These are phyloP conservation scores for Apamea monoglypha DNA, from an alignment of 2,888 invertebrate genomes.

Conservation along the genomic window DNA sequence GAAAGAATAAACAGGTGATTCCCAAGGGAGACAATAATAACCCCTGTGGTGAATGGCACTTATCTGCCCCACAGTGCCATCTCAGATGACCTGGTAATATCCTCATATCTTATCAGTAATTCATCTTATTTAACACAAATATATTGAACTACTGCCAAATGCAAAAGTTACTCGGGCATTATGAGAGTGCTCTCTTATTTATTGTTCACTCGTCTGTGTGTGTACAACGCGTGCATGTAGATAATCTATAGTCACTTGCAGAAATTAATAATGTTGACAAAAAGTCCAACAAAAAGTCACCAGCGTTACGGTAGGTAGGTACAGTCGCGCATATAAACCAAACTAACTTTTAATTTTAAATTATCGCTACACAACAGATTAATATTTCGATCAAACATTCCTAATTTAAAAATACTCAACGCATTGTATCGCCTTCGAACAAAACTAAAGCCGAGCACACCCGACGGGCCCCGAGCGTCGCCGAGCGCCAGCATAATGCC, in stretches of 20 bases:
- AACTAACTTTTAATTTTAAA: conserved; percentile 31
- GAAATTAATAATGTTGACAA: conserved; percentile 64
- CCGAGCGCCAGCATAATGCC: conserved; percentile 67
- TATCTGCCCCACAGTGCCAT: conserved; percentile 38
- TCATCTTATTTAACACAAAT: conserved; percentile 77
- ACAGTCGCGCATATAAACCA: conserved; percentile 49
- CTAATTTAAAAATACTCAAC: conserved; percentile 58
- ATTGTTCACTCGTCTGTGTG: conserved; percentile 53
- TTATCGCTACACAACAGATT: conserved; percentile 30
- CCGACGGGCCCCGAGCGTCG: conserved; percentile 63
- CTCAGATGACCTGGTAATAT: conserved; percentile 66
- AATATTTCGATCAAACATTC: conserved; percentile 58
- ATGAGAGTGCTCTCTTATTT: conserved; percentile 66
- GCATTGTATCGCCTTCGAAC: conserved; percentile 47
- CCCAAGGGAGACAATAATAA: conserved; percentile 9
- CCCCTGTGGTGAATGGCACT: conserved; percentile 7
- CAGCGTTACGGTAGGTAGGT: conserved; percentile 34
- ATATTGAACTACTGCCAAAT: conserved; percentile 78
- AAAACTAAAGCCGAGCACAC: conserved; percentile 49
- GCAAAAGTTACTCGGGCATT: conserved; percentile 72
- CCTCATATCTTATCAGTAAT: too few relatives aligned
- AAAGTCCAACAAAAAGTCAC: conserved; percentile 51
- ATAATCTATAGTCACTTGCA: conserved; percentile 51
- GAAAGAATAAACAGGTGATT: neutral
- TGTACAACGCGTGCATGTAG: conserved; percentile 35